phyloP scores from a whole-genome alignment of 2,888 invertebrate species.

The Eumerus sabulonum region DNA sequence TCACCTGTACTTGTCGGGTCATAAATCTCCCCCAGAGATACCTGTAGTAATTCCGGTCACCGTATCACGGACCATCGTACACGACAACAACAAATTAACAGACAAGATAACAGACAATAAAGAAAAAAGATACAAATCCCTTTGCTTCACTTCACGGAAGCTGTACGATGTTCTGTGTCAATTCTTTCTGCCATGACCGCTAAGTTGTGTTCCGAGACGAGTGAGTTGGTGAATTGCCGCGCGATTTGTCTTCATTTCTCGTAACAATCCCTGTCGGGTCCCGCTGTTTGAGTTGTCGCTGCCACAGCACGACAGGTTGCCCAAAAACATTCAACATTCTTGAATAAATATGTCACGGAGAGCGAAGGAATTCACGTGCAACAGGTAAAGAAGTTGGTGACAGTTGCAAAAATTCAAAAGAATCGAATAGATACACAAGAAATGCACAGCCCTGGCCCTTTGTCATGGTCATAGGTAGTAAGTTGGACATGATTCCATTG shows the following conservation, averaged over 20 bases:
- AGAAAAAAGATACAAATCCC: too few species aligned
- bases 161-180: constrained; percentile 45
- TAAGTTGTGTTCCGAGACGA: constrained; percentile 1
- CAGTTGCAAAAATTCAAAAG: constrained; percentile 41
- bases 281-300: constrained; percentile 52
- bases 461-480: constrained; percentile 32
- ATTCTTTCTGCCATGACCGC: constrained; percentile 15
- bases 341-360: constrained; percentile 33
- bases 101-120: too few species aligned
- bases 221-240: not conserved
- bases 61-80: not conserved
- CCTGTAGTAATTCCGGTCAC: constrained; percentile 37
- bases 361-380: constrained; percentile 10
- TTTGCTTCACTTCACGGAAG: constrained; percentile 57
- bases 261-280: constrained; percentile 14
- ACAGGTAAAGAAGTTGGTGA: constrained; percentile 43
- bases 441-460: constrained; percentile 12
- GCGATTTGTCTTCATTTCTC: constrained; percentile 52
- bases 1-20: constrained; percentile 40
- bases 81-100: too few species aligned
- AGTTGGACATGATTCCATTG: constrained; percentile 29
- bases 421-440: not conserved
- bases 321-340: constrained; percentile 44
- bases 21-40: constrained; percentile 55
- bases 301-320: constrained; percentile 62